phyloP scores from a whole-genome alignment of 2,888 invertebrate species.

The Diarsia dahlii region DNA sequence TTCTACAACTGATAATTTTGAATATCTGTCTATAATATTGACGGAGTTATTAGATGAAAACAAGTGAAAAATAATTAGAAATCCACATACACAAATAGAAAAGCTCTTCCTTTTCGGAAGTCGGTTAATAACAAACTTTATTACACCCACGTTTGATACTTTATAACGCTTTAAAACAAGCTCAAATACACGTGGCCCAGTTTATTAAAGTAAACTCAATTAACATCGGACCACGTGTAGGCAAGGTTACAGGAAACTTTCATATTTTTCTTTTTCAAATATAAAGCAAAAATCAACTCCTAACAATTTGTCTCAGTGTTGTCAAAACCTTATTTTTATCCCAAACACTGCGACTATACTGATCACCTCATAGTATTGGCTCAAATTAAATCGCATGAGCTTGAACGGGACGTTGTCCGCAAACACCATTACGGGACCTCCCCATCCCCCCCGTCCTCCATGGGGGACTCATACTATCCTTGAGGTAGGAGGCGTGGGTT shows the following conservation, averaged over 20 bases:
- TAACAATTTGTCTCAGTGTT: constrained; percentile 8
- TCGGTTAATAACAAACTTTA: not conserved
- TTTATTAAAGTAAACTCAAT: not conserved
- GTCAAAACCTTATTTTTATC: constrained; percentile 52
- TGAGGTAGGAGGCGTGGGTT: constrained; percentile 15
- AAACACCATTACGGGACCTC: constrained; percentile 72
- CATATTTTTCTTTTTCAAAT: not conserved
- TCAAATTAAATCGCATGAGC: constrained; percentile 72
- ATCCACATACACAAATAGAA: too few relatives aligned
- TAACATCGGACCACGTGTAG: not conserved
- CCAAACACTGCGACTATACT: constrained; percentile 57
- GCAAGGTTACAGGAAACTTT: not conserved
- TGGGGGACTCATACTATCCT: constrained; percentile 3
- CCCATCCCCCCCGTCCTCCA: not conserved
- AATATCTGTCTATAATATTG: too few relatives aligned
- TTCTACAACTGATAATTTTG: not conserved
- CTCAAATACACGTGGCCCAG: not conserved
- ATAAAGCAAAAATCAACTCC: constrained; percentile 1
- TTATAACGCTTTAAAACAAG: not conserved
- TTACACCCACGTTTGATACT: not conserved
- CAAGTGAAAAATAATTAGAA: too few relatives aligned
- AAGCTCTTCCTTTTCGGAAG: too few relatives aligned
- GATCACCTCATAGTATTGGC: constrained; percentile 66
- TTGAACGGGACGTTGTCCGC: constrained; percentile 67
- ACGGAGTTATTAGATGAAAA: too few relatives aligned